These are phyloP conservation scores for Pseudopodoces humilis DNA, from an alignment of 2,113 vertebrate species.

Conservation along the genomic window DNA sequence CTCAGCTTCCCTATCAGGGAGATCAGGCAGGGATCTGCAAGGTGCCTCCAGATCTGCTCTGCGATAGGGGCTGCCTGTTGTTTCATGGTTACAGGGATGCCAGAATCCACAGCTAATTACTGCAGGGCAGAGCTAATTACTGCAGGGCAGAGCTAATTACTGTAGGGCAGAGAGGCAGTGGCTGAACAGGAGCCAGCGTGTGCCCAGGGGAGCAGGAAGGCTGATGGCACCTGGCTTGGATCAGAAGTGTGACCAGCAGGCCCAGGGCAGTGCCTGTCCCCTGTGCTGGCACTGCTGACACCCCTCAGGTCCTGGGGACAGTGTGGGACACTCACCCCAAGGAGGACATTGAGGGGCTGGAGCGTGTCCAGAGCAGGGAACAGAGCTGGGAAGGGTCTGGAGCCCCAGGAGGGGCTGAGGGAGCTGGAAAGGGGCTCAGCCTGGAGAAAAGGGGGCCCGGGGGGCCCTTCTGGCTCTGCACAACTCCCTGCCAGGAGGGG, in stretches of 20 bases:
- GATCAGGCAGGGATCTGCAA: not conserved
- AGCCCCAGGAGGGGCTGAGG: accelerated
- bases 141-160: not conserved
- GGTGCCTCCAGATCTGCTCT: not conserved
- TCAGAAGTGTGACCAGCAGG: not conserved
- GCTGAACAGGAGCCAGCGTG: not conserved
- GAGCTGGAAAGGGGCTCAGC: not conserved
- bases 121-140: not conserved
- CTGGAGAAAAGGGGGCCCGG: not conserved
- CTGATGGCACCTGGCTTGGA: not conserved
- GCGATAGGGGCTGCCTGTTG: not conserved
- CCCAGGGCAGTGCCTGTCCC: not conserved
- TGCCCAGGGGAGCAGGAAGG: not conserved
- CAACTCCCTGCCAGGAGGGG: not conserved
- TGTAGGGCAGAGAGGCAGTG: not conserved
- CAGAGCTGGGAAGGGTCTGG: accelerated
- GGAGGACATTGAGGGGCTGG: not conserved
- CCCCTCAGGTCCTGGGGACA: not conserved
- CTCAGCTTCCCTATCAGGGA: not conserved
- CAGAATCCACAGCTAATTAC: not conserved
- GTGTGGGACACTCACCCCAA: not conserved
- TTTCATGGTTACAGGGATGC: not conserved
- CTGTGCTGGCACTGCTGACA: not conserved
- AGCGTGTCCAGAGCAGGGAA: accelerated
- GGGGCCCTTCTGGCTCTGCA: not conserved